phyloP scores from a whole-genome alignment of 2,797 vertebrate species.

The Malacoctenus gilli region DNA sequence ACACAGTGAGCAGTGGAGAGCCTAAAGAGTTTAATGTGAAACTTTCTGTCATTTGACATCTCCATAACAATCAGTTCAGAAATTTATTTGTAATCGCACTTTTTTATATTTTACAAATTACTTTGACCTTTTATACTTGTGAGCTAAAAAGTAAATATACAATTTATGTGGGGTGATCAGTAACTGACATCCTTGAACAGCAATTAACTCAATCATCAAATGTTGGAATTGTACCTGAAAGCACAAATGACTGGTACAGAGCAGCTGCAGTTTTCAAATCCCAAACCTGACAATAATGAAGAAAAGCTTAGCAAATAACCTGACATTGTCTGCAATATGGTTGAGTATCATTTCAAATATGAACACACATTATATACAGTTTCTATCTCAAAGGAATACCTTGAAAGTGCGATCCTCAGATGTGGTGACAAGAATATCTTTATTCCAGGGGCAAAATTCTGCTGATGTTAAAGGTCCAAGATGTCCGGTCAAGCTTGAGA shows the following conservation, averaged over 20 bases:
- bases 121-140: no score
- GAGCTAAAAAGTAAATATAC: no score
- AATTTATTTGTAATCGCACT: no score
- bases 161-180: no score
- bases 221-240: conserved; percentile 81
- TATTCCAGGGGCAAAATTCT: conserved; percentile 87
- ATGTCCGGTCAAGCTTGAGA: conserved; percentile 81
- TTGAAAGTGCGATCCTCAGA: conserved; percentile 93
- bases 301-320: not conserved
- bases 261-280: conserved; percentile 73
- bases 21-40: conserved; percentile 68
- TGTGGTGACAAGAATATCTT: conserved; percentile 81
- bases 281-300: conserved; percentile 83
- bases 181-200: no score
- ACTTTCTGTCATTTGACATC: conserved; percentile 1
- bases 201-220: not conserved
- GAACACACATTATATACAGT: not conserved
- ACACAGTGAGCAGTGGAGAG: conserved; percentile 83
- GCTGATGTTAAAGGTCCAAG: conserved; percentile 84
- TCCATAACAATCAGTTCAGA: not conserved
- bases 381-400: conserved; percentile 61
- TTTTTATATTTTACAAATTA: no score
- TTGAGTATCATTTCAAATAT: not conserved
- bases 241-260: conserved; percentile 85
- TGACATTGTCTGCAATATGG: not conserved